Evolutionary conservation across 1,140 invertebrate species (phyloP).

Genomic region (Luehdorfia chinensis): DNA sequence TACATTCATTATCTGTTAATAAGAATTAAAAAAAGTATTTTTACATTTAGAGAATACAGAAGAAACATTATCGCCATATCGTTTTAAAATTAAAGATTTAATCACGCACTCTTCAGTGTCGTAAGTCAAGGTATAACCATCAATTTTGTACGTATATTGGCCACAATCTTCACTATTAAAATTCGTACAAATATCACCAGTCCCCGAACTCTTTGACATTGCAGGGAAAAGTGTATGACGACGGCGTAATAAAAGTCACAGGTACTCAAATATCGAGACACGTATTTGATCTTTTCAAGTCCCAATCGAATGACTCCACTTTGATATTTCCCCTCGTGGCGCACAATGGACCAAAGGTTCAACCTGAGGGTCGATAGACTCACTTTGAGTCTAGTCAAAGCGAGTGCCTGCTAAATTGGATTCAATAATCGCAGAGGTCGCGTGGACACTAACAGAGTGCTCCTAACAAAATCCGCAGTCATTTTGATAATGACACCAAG

Average conservation of each 20-base stretch:
- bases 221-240: conserved; percentile 21
- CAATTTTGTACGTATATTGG: too few relatives aligned
- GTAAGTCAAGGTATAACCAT: too few relatives aligned
- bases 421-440: conserved; percentile 19
- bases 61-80: too few relatives aligned
- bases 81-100: too few relatives aligned
- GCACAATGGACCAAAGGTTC: conserved; percentile 48
- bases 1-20: too few relatives aligned
- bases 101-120: too few relatives aligned
- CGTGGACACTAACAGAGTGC: conserved; percentile 1
- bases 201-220: neutral
- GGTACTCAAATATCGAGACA: conserved; percentile 42
- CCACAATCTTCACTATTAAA: too few relatives aligned
- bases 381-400: conserved; percentile 56
- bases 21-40: too few relatives aligned
- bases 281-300: conserved; percentile 70
- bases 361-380: conserved; percentile 44
- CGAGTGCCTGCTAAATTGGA: conserved; percentile 29
- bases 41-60: too few relatives aligned
- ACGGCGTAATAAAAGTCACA: conserved; percentile 48
- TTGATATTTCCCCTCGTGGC: conserved; percentile 53
- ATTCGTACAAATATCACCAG: too few relatives aligned
- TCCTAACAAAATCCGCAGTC: conserved; percentile 9
- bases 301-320: conserved; percentile 54
- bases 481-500: conserved; percentile 2